phyloP scores from a whole-genome alignment of 2,113 vertebrate genomes.

The Puma concolor region DNA sequence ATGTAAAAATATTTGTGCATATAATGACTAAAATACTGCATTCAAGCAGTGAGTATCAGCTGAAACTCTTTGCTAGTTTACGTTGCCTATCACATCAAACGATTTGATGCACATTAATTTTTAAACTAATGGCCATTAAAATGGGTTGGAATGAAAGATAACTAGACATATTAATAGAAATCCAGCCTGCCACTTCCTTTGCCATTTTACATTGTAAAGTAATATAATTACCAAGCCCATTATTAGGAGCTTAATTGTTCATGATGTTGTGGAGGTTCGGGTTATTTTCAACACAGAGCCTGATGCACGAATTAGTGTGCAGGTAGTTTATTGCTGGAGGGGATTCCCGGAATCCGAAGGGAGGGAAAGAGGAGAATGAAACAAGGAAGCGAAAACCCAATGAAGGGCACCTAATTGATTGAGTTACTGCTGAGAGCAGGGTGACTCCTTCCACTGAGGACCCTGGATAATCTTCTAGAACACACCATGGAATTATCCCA shows the following conservation, averaged over 20 bases:
- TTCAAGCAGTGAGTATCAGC: background rate
- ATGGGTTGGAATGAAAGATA: background rate
- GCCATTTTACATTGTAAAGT: background rate
- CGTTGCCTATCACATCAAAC: background rate
- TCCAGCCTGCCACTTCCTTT: background rate
- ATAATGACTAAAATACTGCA: background rate
- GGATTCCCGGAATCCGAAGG: background rate
- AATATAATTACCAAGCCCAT: background rate
- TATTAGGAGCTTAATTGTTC: background rate
- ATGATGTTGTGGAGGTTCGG: background rate
- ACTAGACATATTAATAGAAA: background rate
- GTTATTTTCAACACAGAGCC: background rate
- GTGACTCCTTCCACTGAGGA: background rate
- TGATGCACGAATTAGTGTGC: background rate
- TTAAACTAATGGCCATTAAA: background rate
- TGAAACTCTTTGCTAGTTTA: background rate
- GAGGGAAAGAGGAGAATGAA: background rate
- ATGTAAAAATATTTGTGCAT: background rate
- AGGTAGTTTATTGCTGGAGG: background rate
- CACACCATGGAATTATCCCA: accelerated
- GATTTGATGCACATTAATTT: background rate
- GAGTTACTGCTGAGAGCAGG: background rate
- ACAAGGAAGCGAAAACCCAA: background rate
- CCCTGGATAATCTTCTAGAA: background rate
- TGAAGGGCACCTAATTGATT: background rate